Base-by-base conservation (phyloP, 2,888 invertebrate genomes). In the Tetropium fuscum region DNA sequence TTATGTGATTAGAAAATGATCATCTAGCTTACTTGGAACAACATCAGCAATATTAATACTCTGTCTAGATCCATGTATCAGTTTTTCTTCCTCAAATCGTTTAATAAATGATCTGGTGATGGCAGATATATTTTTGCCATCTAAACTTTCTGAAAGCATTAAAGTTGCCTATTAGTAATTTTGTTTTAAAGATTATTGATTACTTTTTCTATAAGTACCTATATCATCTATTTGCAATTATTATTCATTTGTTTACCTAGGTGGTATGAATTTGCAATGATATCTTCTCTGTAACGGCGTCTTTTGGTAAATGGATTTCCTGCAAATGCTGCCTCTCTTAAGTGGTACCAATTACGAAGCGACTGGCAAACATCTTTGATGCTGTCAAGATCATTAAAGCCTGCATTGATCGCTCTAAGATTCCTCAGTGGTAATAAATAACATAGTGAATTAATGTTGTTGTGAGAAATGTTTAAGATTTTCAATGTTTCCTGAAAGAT, bases 261-360 rank as follows among this genome's bases (percentile, higher is more conserved):
- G 65, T 83, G 83, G 27, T 84, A 79, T 62, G 87, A 86, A 73
- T 86, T 85, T 1, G 87, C 88, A 48, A 90, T 88, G 6, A 91
- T 80, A 54, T 85, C 87, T 78, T 91, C 90, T 69, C 87, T 86
- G 72, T 90, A 92, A 55, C 88, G 84, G 71, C 87, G 87, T 63
- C 84, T 83, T 68, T 83, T 86, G 1, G 85, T 84, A 68, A 91
- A 85, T 0, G 90, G 88, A 77, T 91, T 91, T 0, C 86, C 88
- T 34, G 78, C 80, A 53, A 91, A 85, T 63, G 84, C 85, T 0
- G 85, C 79, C 54, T 87, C 85, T 34, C 82, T 83, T 22, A 92
- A 79, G 60, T 81, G 81, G n/a, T 79, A 69, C 72, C 90, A 82
- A 13, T 84, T 83, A 61, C 83, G 84, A 3, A 91, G 69, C 27